Conservation (phyloP, 1,140 invertebrate species). For the Drosophila willistoni region DNA sequence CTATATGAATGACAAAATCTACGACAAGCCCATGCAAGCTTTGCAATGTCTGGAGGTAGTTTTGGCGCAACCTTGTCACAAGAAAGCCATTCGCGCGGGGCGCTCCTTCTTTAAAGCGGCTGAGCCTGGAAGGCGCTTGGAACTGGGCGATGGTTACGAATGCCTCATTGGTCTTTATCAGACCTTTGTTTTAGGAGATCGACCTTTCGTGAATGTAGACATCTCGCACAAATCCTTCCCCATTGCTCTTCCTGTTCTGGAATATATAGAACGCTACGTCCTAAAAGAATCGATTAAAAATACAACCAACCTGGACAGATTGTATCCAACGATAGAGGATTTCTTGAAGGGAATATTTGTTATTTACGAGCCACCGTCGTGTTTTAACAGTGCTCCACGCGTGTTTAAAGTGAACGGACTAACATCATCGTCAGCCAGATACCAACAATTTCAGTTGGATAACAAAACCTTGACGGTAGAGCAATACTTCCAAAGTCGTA, state of each 20-base stretch:
- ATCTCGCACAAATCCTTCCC: constrained; percentile 89
- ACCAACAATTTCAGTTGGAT: constrained; percentile 77
- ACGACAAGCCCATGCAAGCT: constrained; percentile 86
- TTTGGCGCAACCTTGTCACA: constrained; percentile 83
- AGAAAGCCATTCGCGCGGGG: constrained; percentile 85
- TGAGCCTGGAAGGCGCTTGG: background rate
- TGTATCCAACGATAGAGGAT: background rate
- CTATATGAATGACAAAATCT: constrained; percentile 71
- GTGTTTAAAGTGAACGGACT: constrained; percentile 85
- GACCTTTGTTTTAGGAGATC: constrained; percentile 89
- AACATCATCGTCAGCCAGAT: constrained; percentile 50
- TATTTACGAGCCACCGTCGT: constrained; percentile 55
- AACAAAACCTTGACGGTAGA: constrained; percentile 77
- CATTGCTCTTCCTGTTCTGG: constrained; percentile 82
- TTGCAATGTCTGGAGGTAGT: constrained; percentile 93
- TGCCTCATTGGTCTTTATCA: constrained; percentile 90
- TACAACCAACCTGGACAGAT: background rate
- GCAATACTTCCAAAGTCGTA: constrained; percentile 83
- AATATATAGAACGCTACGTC: constrained; percentile 66
- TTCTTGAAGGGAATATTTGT: constrained; percentile 62
- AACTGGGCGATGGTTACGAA: constrained; percentile 87
- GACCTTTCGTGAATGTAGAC: constrained; percentile 89
- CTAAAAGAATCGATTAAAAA: background rate
- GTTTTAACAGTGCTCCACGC: constrained; percentile 48
- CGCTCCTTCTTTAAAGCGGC: constrained; percentile 83